Evolutionary conservation across 1,140 invertebrate genomes (phyloP).

Genomic region (Pectinophora gossypiella): DNA sequence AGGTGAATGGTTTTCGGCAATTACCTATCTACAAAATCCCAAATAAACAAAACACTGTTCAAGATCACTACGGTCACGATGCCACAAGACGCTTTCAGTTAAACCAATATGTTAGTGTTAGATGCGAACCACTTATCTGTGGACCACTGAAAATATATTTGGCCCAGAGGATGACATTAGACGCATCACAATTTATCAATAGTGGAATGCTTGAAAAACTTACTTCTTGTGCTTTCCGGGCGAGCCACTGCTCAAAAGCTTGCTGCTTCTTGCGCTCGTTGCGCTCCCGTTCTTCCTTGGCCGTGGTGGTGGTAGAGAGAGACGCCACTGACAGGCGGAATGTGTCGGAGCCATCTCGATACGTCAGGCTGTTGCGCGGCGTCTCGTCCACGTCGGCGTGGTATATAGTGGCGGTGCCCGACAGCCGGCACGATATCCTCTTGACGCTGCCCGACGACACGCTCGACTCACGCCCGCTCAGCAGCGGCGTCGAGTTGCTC

Average conservation of each 20-base stretch:
- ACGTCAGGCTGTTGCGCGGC: conserved; percentile 42
- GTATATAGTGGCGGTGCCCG: conserved; percentile 11
- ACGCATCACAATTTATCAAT: too few species aligned
- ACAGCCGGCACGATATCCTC: conserved; percentile 54
- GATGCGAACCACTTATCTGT: too few species aligned
- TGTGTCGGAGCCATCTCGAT: conserved; percentile 55
- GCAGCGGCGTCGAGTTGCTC: conserved; percentile 60
- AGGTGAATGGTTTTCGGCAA: too few species aligned
- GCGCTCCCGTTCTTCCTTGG: conserved; percentile 62
- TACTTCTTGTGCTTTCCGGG: conserved; percentile 64
- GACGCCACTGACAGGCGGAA: conserved; percentile 65
- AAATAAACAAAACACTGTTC: too few species aligned
- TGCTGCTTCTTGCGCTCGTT: conserved; percentile 58
- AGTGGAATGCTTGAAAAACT: conserved; percentile 1
- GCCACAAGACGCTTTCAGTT: too few species aligned
- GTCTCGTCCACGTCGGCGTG: conserved; percentile 37
- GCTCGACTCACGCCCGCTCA: conserved; percentile 51
- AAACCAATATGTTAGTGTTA: too few species aligned
- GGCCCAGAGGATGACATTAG: too few species aligned
- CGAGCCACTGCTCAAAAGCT: conserved; percentile 60
- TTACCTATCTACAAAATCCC: too few species aligned
- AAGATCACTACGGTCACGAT: too few species aligned
- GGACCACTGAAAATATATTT: too few species aligned
- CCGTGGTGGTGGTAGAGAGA: conserved; percentile 56
- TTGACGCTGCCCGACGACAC: conserved; percentile 51